Conservation (phyloP, 2,797 vertebrate species). For the Pangasius larnaudii region DNA sequence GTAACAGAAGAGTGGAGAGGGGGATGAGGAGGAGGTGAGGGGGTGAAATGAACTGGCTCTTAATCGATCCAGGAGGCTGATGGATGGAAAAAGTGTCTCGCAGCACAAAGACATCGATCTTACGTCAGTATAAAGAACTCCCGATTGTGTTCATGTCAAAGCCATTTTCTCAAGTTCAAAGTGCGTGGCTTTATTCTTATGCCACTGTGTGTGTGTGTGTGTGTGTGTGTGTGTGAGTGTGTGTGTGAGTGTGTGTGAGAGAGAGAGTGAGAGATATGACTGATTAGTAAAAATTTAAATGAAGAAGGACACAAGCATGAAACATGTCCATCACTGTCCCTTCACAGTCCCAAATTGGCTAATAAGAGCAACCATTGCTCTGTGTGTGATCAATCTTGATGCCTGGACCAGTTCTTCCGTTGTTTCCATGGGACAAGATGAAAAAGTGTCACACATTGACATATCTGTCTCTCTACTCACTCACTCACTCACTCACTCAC, state of each 20-base stretch:
- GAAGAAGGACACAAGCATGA: background rate
- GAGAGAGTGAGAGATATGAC: background rate
- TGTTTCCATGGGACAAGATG: background rate
- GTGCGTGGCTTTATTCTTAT: background rate
- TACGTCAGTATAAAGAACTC: constrained; percentile 28
- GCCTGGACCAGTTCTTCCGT: background rate
- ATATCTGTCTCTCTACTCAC: background rate
- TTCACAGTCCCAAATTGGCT: background rate
- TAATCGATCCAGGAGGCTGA: constrained; percentile 47
- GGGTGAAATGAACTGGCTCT: constrained; percentile 44
- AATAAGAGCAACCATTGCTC: background rate
- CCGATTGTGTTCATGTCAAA: constrained; percentile 16
- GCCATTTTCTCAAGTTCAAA: constrained; percentile 5
- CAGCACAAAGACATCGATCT: constrained; percentile 47
- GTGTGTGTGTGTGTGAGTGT: background rate
- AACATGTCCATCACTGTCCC: background rate
- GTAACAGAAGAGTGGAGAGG: constrained; percentile 26
- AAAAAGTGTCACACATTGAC: background rate
- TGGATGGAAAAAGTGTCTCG: constrained; percentile 40
- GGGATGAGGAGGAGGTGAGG: constrained; percentile 2
- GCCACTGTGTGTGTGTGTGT: background rate
- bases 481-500: background rate
- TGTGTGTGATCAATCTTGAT: background rate
- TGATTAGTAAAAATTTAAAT: background rate
- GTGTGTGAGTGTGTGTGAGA: background rate